Evolutionary conservation across 2,797 vertebrate species (phyloP), one percentile per base, ranked within the genome.

Genomic region (Hyperoplus lanceolatus): DNA sequence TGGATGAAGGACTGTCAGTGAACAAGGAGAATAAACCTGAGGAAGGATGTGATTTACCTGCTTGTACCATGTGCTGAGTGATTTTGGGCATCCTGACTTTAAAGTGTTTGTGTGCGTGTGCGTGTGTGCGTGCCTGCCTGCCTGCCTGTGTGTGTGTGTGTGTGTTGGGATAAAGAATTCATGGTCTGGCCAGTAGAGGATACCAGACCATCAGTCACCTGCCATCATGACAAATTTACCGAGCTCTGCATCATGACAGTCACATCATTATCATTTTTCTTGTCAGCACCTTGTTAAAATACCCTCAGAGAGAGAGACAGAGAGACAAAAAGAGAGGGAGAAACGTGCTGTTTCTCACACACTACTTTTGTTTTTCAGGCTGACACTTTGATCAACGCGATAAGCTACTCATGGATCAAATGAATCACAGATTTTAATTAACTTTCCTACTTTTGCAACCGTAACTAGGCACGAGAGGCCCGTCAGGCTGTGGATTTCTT

Each of bases 251-350:
- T 93, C 88, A 84, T 90, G 91, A 92, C 92, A 89, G 80, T 89
- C 87, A 86, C 85, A 89, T 92, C 93, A 94, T 95, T 94, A 93
- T 94, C 92, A 94, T 95, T 94, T 94, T 92, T 95, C 94, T 94
- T 92, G 87, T 93, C 91, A 88, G 89, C 89, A 90, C 84, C 87
- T 93, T 91, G 87, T 92, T 93, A 90, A 89, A 93, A 89, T 89
- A 85, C 75, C 87, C 75, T 86, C 77, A 82, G 82, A 89, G 81
- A 90, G 77, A 70, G 41, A 73, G 57, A 70, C 46, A 61, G 63
- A 66, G n/a, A 51, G 62, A 64, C 58, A 46, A 38, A 45, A 9
- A 49, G 43, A 60, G 12, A 73, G 38, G 70, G 42, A 64, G 56
- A 49, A 13, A 41, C 9, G 5, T 76, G 38, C 61, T 68, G 80